phyloP scores from a whole-genome alignment of 2,113 vertebrate species.

The Genyomyrus donnyi region DNA sequence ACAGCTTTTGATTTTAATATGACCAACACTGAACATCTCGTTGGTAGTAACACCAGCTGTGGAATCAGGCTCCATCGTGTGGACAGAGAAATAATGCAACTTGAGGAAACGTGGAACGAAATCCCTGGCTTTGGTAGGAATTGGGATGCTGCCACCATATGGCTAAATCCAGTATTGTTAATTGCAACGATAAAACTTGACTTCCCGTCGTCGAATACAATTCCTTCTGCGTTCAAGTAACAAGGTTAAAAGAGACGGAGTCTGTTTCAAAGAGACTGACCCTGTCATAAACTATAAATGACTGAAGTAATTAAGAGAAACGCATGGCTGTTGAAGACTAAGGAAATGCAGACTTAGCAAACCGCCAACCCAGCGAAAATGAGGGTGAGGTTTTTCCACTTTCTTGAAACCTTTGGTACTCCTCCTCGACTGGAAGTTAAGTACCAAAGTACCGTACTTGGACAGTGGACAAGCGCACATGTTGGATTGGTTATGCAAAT shows the following conservation, averaged over 20 bases:
- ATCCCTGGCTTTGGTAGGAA: not conserved
- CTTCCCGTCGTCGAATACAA: not conserved
- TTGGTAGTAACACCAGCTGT: not conserved
- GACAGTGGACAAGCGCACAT: too few species aligned
- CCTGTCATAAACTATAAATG: not conserved
- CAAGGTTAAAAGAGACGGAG: not conserved
- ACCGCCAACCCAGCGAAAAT: not conserved
- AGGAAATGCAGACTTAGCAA: not conserved
- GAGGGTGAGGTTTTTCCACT: not conserved
- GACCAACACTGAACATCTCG: too few species aligned
- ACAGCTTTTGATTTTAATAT: not conserved
- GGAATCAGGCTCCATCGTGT: not conserved
- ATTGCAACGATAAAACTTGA: not conserved
- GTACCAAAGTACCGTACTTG: too few species aligned
- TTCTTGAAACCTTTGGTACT: too few species aligned
- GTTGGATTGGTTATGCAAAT: too few species aligned
- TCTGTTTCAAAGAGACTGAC: not conserved
- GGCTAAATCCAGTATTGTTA: not conserved
- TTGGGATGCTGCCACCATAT: not conserved
- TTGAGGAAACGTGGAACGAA: not conserved
- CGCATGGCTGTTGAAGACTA: not conserved
- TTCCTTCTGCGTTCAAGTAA: not conserved
- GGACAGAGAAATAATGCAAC: not conserved
- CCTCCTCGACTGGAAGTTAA: too few species aligned
- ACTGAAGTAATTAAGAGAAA: not conserved